Percentiles rank a stretch among this genome's conserved stretches.
Evolutionary conservation across 1,140 invertebrate species (phyloP).

Genomic region (Periplaneta americana): DNA sequence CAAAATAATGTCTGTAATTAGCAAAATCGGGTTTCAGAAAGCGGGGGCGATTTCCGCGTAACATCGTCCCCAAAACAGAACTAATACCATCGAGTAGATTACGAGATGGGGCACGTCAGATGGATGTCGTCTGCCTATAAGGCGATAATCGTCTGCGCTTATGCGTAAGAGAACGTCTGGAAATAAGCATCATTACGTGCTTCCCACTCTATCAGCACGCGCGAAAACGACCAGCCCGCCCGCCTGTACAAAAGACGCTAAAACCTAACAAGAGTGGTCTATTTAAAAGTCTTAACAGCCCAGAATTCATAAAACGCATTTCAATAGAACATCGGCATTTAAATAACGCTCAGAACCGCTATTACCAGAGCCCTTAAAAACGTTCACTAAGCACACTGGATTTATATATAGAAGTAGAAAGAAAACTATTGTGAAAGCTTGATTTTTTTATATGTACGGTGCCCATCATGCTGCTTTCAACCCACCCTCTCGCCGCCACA

Average conservation of each 20-base stretch:
- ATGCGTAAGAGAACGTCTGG: too few relatives aligned
- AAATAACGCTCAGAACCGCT: neutral
- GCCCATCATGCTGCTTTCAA: neutral
- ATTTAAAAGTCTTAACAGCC: neutral
- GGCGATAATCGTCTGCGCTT: too few relatives aligned
- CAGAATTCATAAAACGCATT: neutral
- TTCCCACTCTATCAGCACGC: too few relatives aligned
- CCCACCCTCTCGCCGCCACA: neutral
- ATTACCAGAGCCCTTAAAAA: neutral
- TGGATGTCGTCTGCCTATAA: too few relatives aligned
- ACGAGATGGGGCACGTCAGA: too few relatives aligned
- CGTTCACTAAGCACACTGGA: neutral
- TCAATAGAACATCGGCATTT: neutral
- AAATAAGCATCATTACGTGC: too few relatives aligned
- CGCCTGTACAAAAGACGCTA: neutral
- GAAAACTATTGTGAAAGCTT: neutral
- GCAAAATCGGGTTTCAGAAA: too few relatives aligned
- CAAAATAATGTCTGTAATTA: too few relatives aligned
- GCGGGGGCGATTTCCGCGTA: too few relatives aligned
- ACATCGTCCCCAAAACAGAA: too few relatives aligned
- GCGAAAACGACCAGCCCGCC: neutral
- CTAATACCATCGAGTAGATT: too few relatives aligned
- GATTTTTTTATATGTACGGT: neutral
- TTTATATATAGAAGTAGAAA: neutral
- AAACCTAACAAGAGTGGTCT: neutral